A percentile compares a stretch with the other conserved stretches of the same genome.
Conservation (phyloP, 2,888 invertebrate species). For the Nephrotoma flavescens region DNA sequence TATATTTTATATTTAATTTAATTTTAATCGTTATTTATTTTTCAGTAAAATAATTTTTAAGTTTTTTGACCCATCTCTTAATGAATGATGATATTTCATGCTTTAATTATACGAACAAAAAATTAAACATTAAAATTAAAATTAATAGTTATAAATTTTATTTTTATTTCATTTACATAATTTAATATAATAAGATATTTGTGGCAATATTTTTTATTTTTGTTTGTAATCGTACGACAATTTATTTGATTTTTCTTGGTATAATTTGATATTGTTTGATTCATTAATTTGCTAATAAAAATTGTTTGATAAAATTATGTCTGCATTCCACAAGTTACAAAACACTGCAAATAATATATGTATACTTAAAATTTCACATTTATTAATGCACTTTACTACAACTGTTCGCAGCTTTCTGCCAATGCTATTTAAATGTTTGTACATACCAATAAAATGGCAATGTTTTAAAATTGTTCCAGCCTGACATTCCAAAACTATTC, state of each 20-base stretch:
- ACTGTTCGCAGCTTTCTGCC: not conserved
- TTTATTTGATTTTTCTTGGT: not conserved
- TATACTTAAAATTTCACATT: too few species aligned
- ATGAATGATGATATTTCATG: conserved; percentile 27
- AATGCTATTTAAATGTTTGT: too few species aligned
- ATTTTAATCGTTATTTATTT: not conserved
- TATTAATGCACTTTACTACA: too few species aligned
- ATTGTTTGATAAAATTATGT: not conserved
- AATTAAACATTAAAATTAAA: not conserved
- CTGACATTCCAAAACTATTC: too few species aligned
- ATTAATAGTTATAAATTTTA: not conserved
- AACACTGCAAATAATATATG: not conserved
- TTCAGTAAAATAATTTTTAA: not conserved
- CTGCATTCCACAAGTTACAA: not conserved
- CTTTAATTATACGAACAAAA: not conserved
- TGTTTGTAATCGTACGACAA: conserved; percentile 16
- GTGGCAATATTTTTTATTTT: not conserved
- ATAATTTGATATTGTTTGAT: not conserved
- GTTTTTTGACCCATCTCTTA: conserved; percentile 24
- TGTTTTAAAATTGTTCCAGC: too few species aligned
- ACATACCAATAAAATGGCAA: too few species aligned
- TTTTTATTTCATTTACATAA: not conserved
- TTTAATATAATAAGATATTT: not conserved
- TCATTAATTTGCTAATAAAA: not conserved
- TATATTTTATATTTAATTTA: not conserved